phyloP scores from a whole-genome alignment of 2,113 vertebrate species.

The Eubucco bourcierii region DNA sequence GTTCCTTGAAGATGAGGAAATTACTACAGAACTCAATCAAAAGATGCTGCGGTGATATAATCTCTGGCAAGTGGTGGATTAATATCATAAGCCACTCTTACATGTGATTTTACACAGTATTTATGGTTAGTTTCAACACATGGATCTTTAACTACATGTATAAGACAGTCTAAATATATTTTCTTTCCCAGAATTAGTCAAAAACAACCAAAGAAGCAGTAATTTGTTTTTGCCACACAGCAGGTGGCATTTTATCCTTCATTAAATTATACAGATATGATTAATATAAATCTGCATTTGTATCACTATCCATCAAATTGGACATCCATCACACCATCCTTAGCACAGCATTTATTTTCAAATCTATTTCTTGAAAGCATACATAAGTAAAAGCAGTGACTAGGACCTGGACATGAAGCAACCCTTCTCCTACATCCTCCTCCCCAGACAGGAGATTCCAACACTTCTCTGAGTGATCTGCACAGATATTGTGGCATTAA shows the following conservation, averaged over 20 bases:
- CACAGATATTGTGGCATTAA: neutral
- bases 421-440: neutral
- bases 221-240: slow-evolving; percentile 41
- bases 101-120: neutral
- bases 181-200: slow-evolving; percentile 35
- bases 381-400: neutral
- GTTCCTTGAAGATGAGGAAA: neutral
- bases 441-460: neutral
- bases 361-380: neutral
- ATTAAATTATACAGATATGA: slow-evolving; percentile 43
- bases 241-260: slow-evolving; percentile 55
- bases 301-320: slow-evolving; percentile 21
- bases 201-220: slow-evolving; percentile 36
- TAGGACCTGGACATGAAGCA: neutral
- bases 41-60: neutral
- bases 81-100: neutral
- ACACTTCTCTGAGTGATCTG: neutral
- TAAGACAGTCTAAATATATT: slow-evolving; percentile 1
- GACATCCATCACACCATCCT: neutral
- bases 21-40: neutral
- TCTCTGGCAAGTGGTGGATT: neutral
- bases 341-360: slow-evolving; percentile 18
- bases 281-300: slow-evolving; percentile 48
- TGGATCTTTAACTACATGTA: slow-evolving; percentile 13
- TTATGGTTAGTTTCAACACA: neutral